Evolutionary conservation across 2,113 vertebrate genomes (phyloP).

Genomic region (Pollachius pollachius): DNA sequence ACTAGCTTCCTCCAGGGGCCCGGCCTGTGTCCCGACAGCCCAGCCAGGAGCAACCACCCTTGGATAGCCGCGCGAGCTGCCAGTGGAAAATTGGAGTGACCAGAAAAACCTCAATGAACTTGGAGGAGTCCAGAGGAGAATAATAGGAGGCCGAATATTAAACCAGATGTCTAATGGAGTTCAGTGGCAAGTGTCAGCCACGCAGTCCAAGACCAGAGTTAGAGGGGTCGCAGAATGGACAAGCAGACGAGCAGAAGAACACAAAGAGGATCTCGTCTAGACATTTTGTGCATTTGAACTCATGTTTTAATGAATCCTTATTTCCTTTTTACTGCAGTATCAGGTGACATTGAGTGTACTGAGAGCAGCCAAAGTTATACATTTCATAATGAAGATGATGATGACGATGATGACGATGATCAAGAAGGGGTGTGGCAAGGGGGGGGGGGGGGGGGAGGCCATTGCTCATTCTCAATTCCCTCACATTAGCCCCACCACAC

Average conservation of each 20-base stretch:
- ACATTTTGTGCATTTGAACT: slow-evolving; percentile 17
- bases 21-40: slow-evolving; percentile 69
- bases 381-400: not conserved
- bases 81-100: slow-evolving; percentile 82
- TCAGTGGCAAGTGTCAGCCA: slow-evolving; percentile 80
- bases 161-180: slow-evolving; percentile 81
- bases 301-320: too few species aligned
- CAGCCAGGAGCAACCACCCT: slow-evolving; percentile 78
- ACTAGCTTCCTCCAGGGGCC: too few species aligned
- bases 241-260: slow-evolving; percentile 25
- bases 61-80: slow-evolving; percentile 78
- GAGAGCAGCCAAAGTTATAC: not conserved
- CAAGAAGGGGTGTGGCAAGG: slow-evolving; percentile 32
- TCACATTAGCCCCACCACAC: slow-evolving; percentile 51
- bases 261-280: slow-evolving; percentile 9
- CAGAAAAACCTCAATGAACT: slow-evolving; percentile 81
- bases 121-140: slow-evolving; percentile 74
- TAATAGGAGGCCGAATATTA: slow-evolving; percentile 72
- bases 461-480: slow-evolving; percentile 15
- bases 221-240: not conserved
- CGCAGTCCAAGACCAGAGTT: slow-evolving; percentile 56
- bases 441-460: slow-evolving; percentile 22
- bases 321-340: too few species aligned
- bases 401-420: not conserved
- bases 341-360: too few species aligned